phyloP scores from a whole-genome alignment of 2,888 invertebrate genomes.

The Phorcus lineatus region DNA sequence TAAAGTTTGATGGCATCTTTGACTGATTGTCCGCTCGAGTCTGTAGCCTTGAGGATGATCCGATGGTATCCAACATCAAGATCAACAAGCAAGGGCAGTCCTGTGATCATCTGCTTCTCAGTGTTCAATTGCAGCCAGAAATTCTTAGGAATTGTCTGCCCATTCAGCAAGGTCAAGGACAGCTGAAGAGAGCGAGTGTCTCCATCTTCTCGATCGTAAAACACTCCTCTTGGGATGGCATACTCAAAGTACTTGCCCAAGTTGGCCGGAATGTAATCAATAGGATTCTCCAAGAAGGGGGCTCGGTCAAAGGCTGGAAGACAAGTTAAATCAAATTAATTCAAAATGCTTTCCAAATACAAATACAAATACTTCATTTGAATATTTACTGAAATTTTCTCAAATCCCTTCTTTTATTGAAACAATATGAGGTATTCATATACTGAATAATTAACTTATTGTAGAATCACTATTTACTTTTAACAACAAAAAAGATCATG shows the following conservation, averaged over 20 bases:
- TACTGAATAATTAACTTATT: too few relatives aligned
- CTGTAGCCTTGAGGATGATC: slow-evolving; percentile 44
- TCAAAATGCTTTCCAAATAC: not conserved
- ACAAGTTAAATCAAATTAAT: not conserved
- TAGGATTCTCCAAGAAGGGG: slow-evolving; percentile 49
- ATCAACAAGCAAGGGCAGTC: slow-evolving; percentile 57
- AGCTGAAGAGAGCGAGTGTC: slow-evolving; percentile 55
- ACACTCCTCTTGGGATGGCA: slow-evolving; percentile 53
- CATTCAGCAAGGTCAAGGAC: slow-evolving; percentile 45
- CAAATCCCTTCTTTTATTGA: too few relatives aligned
- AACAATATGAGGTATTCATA: too few relatives aligned
- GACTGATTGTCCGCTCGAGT: slow-evolving; percentile 39
- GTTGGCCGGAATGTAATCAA: slow-evolving; percentile 47
- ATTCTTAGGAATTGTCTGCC: slow-evolving; percentile 42
- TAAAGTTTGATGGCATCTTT: slow-evolving; percentile 40
- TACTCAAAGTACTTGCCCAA: slow-evolving; percentile 55
- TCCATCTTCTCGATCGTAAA: slow-evolving; percentile 63
- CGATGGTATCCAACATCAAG: slow-evolving; percentile 34
- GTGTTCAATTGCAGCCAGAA: slow-evolving; percentile 62
- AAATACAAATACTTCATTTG: not conserved
- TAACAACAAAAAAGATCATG: too few relatives aligned
- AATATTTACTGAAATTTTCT: too few relatives aligned
- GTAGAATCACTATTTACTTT: too few relatives aligned
- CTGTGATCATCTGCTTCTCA: slow-evolving; percentile 51
- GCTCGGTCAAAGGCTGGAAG: slow-evolving; percentile 33